Evolutionary conservation across 2,888 invertebrate genomes (phyloP).

Genomic region (Thereva nobilitata): DNA sequence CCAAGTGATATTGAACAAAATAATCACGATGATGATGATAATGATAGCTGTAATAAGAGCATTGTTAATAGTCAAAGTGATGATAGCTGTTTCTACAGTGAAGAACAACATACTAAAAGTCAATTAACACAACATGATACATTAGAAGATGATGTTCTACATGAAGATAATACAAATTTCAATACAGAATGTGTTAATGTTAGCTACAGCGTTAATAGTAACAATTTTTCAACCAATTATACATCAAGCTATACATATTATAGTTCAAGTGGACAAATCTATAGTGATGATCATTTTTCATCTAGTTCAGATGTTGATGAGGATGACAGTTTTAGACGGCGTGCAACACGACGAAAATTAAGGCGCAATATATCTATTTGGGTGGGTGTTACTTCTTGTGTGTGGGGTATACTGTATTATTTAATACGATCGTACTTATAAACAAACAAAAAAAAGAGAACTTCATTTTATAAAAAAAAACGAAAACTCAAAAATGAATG

Average conservation of each 20-base stretch:
- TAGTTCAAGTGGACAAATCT: too few relatives aligned
- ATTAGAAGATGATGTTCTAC: constrained; percentile 7
- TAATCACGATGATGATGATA: background rate
- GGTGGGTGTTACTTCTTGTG: constrained; percentile 87
- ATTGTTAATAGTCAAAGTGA: constrained; percentile 25
- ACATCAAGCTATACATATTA: too few relatives aligned
- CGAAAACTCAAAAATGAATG: too few relatives aligned
- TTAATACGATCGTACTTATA: constrained; percentile 69
- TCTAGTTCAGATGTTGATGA: background rate
- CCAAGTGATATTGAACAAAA: background rate
- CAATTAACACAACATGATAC: constrained; percentile 13
- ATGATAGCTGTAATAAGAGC: background rate
- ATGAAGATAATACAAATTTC: constrained; percentile 5
- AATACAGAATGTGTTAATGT: constrained; percentile 14
- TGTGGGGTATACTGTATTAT: constrained; percentile 81
- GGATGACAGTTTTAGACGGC: background rate
- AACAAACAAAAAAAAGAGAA: constrained; percentile 2
- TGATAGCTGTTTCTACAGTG: constrained; percentile 30
- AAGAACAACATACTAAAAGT: background rate
- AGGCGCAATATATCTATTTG: constrained; percentile 71
- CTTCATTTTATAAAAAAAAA: background rate
- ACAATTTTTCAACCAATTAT: background rate
- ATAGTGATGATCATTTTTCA: background rate
- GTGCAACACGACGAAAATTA: constrained; percentile 31
- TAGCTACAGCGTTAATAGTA: background rate